Percentiles rank a stretch among this genome's conserved stretches.
Conservation (phyloP, 2,797 vertebrate genomes). For the Pogoniulus pusillus region DNA sequence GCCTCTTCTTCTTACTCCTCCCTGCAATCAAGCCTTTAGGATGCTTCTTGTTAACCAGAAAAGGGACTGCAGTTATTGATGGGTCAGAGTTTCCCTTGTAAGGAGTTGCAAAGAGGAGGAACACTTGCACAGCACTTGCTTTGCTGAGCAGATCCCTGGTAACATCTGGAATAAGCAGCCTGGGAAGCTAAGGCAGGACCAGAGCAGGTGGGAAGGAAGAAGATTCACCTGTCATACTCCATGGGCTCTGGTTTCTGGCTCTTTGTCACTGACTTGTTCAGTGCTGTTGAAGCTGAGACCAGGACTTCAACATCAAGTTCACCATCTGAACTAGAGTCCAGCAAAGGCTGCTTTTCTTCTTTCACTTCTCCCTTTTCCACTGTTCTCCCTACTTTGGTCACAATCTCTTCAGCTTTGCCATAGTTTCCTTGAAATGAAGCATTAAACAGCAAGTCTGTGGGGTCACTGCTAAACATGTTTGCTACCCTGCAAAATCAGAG, state of each 20-base stretch:
- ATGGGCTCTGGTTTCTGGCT: slow-evolving; percentile 80
- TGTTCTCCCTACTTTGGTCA: slow-evolving; percentile 74
- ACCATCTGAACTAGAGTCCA: slow-evolving; percentile 62
- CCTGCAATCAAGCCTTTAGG: neutral
- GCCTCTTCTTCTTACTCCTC: neutral
- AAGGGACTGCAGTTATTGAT: neutral
- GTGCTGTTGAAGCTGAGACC: slow-evolving; percentile 43
- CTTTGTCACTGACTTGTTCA: slow-evolving; percentile 78
- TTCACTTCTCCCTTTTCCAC: slow-evolving; percentile 55
- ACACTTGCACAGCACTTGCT: neutral
- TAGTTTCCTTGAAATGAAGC: slow-evolving; percentile 80
- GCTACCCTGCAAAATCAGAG: neutral
- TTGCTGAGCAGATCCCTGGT: neutral
- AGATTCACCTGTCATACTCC: slow-evolving; percentile 83
- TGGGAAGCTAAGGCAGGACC: neutral
- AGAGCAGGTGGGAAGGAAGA: neutral
- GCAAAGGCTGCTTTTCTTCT: slow-evolving; percentile 66
- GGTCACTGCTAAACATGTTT: neutral
- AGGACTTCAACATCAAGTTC: slow-evolving; percentile 51
- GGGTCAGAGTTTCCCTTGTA: neutral
- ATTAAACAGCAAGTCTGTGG: neutral
- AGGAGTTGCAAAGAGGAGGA: neutral
- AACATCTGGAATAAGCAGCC: neutral
- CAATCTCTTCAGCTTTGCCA: slow-evolving; percentile 81
- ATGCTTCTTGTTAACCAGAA: neutral